Percentiles rank a stretch among this genome's conserved stretches.
phyloP scores from a whole-genome alignment of 2,888 invertebrate genomes.

The Sesia apiformis region DNA sequence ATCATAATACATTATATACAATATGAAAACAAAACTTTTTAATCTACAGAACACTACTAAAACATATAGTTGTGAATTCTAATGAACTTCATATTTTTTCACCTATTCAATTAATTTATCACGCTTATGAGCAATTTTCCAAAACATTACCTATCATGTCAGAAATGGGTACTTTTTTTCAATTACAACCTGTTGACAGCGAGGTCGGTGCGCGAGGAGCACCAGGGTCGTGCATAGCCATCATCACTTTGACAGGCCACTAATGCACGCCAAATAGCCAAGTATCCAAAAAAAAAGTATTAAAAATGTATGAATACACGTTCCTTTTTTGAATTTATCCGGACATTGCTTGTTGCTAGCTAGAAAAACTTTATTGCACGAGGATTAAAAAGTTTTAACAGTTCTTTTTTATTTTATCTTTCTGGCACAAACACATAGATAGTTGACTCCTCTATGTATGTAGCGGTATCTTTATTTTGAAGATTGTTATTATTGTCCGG shows the following conservation, averaged over 20 bases:
- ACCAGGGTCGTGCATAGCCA: constrained; percentile 32
- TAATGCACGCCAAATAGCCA: constrained; percentile 45
- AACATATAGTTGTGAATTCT: too few species aligned
- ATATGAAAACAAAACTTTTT: too few species aligned
- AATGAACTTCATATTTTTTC: too few species aligned
- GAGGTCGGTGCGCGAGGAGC: constrained; percentile 21
- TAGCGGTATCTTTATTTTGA: too few species aligned
- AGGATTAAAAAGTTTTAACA: background rate
- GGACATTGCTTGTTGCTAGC: background rate
- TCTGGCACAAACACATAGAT: background rate
- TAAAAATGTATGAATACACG: background rate
- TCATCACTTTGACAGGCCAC: constrained; percentile 47
- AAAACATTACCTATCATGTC: background rate
- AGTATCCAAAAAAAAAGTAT: constrained; percentile 7
- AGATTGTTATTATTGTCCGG: too few species aligned
- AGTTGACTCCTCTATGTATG: too few species aligned
- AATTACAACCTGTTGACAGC: constrained; percentile 39
- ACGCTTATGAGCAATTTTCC: background rate
- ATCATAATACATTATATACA: too few species aligned
- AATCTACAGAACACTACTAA: too few species aligned
- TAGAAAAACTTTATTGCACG: too few species aligned
- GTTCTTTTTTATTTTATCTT: background rate
- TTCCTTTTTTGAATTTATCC: background rate
- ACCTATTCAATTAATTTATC: background rate
- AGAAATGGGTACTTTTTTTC: background rate